Evolutionary conservation across 2,113 vertebrate species (phyloP).

Genomic region (Neodon shergylaensis): DNA sequence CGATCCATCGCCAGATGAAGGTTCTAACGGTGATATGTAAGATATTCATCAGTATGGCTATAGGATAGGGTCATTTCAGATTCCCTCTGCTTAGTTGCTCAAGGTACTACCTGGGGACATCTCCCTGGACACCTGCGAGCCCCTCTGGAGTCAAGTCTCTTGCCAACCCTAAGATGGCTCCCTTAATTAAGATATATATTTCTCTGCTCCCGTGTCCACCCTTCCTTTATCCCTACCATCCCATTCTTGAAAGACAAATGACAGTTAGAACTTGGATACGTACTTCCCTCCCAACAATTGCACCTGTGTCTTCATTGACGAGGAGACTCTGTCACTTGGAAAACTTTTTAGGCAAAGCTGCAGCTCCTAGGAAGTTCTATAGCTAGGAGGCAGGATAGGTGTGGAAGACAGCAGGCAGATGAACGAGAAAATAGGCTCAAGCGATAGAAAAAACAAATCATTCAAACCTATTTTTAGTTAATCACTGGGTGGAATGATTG

Average conservation of each 20-base stretch:
- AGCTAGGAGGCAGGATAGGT: neutral
- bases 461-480: neutral
- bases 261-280: neutral
- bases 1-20: too few relatives aligned
- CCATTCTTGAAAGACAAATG: slow-evolving; percentile 24
- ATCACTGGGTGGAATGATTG: neutral
- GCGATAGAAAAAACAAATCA: neutral
- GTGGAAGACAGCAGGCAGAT: neutral
- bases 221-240: too few relatives aligned
- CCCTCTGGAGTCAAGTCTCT: too few relatives aligned
- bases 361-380: neutral
- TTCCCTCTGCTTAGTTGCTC: too few relatives aligned
- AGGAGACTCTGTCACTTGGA: neutral
- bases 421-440: neutral
- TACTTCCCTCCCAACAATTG: neutral
- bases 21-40: too few relatives aligned
- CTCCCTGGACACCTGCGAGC: too few relatives aligned
- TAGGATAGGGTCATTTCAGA: too few relatives aligned
- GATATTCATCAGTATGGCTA: too few relatives aligned
- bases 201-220: too few relatives aligned
- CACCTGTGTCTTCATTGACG: neutral
- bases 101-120: too few relatives aligned
- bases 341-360: neutral
- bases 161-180: too few relatives aligned
- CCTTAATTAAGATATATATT: too few relatives aligned